These are phyloP conservation scores for Ophraella communa DNA, from an alignment of 2,888 invertebrate genomes.

Conservation along the genomic window DNA sequence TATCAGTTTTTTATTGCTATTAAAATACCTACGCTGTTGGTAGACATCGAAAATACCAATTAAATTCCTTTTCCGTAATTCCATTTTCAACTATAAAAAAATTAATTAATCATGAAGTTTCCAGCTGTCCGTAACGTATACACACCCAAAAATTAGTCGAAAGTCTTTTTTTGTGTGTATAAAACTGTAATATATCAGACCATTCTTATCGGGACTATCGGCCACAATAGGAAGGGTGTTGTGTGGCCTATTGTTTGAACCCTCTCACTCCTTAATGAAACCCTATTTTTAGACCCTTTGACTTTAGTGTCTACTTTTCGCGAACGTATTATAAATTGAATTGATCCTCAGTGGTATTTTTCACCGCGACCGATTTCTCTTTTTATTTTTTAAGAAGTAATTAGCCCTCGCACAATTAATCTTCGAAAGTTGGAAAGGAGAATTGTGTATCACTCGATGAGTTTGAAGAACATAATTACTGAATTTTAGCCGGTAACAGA, in stretches of 20 bases:
- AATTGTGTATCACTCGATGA: too few species aligned
- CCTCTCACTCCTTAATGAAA: slow-evolving; percentile 29
- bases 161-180: slow-evolving; percentile 31
- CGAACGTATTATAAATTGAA: slow-evolving; percentile 20
- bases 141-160: slow-evolving; percentile 35
- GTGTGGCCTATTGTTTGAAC: slow-evolving; percentile 29
- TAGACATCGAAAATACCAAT: slow-evolving; percentile 15
- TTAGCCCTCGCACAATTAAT: not conserved
- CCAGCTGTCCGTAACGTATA: slow-evolving; percentile 22
- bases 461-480: too few species aligned
- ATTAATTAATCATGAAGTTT: slow-evolving; percentile 26
- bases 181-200: slow-evolving; percentile 35
- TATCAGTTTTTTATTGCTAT: not conserved
- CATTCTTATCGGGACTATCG: slow-evolving; percentile 33
- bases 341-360: slow-evolving; percentile 12
- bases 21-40: too few species aligned
- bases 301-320: slow-evolving; percentile 18
- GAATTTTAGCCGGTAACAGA: too few species aligned
- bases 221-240: slow-evolving; percentile 31
- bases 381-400: not conserved
- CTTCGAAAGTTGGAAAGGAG: not conserved
- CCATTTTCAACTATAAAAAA: slow-evolving; percentile 13
- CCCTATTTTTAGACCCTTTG: slow-evolving; percentile 31
- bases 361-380: not conserved
- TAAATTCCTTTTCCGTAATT: slow-evolving; percentile 11